Evolutionary conservation across 2,113 vertebrate genomes (phyloP), one percentile per base, ranked within the genome.

Genomic region (Sminthopsis crassicaudata): DNA sequence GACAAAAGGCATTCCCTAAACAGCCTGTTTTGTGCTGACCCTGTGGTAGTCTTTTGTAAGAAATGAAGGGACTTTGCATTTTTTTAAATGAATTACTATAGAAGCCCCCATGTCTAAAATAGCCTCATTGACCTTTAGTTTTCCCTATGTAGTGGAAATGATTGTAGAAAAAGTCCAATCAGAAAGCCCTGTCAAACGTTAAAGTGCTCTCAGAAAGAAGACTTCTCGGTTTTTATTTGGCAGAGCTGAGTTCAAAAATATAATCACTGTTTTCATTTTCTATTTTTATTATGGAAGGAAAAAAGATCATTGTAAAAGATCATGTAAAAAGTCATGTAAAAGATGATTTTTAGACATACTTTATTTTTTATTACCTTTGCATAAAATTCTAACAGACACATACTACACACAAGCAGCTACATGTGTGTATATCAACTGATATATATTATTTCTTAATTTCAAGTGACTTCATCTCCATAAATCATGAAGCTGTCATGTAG

Each of bases 141-240:
- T 52, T 91, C 1, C 16, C 23, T 89, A 60, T 94, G 25, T 95
- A 53, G 91, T 76, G n/a, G 90, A 48, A 90, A 46, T 67, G 52
- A 50, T 53, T 94, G 16, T 93, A 94, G 46, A 54, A 16, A 90
- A 67, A 95, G 42, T 90, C 55, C 90, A 50, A 10, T 36, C 46
- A 50, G 9, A 53, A 27, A 8, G 42, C 48, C 51, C 52, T 23
- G 1, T 60, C 46, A 24, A 91, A 46, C 25, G 16, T 90, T 90
- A 2, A n/a, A 76, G 0, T 16, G 0, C 92, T 8, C 67, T 60
- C 26, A 94, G 91, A 94, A 91, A 92, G 36, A 57, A 54, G 26
- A 9, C 50, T 91, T 46, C 48, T 10, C 14, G 16, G 0, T 46
- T 23, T 11, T 92, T 50, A 23, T 51, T 92, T 55, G 4, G 9